Percentiles rank a stretch among this genome's conserved stretches.
phyloP scores from a whole-genome alignment of 2,113 vertebrate species.

The Plestiodon gilberti region DNA sequence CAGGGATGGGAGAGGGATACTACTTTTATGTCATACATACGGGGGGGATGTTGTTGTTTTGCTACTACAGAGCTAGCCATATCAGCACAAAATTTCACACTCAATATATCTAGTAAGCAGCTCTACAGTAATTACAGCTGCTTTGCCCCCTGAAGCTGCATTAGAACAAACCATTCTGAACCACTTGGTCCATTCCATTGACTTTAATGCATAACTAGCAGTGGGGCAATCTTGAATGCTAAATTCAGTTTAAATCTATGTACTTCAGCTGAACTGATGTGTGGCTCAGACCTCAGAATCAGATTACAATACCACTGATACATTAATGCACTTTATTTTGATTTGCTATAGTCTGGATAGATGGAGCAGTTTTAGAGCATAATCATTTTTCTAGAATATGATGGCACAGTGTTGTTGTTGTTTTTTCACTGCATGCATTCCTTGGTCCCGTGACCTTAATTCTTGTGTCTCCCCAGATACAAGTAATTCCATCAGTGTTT shows the following conservation, averaged over 20 bases:
- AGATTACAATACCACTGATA: background rate
- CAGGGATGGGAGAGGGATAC: background rate
- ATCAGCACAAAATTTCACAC: background rate
- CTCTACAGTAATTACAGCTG: background rate
- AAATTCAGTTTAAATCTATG: slow-evolving; percentile 6
- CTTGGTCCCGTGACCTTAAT: slow-evolving; percentile 22
- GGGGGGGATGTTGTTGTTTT: too few relatives aligned
- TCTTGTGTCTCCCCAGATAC: slow-evolving; percentile 42
- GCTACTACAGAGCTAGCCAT: background rate
- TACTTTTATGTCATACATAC: background rate
- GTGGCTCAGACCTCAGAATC: background rate
- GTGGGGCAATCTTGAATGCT: background rate
- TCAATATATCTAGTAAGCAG: background rate
- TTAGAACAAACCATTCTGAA: background rate
- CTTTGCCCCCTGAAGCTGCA: background rate
- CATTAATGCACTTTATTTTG: slow-evolving; percentile 30
- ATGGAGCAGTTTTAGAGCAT: slow-evolving; percentile 63
- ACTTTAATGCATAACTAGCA: background rate
- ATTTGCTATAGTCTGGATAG: slow-evolving; percentile 60
- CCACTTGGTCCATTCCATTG: background rate
- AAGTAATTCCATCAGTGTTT: slow-evolving; percentile 37
- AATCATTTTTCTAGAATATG: slow-evolving; percentile 36
- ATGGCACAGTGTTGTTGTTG: background rate
- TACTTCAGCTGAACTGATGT: slow-evolving; percentile 8
- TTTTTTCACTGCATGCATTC: slow-evolving; percentile 35